Base-by-base conservation (phyloP, 2,797 vertebrate species). In the Leucoraja ocellata region DNA sequence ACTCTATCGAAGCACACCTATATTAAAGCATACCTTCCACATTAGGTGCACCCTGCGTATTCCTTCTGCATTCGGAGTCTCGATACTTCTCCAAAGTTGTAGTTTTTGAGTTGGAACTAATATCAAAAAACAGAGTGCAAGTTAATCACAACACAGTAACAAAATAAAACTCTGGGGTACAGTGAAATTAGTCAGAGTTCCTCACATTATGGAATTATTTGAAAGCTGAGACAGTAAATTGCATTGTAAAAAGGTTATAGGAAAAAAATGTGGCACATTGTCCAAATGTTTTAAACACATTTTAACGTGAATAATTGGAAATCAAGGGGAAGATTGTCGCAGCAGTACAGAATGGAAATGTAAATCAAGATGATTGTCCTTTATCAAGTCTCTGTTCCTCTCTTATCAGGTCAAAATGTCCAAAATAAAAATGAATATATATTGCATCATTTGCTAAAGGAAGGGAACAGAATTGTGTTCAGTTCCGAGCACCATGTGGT, bases 91-190 rank as follows among this genome's bases (percentile, higher is more conserved):
- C 97, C 96, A 97, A 25, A 97, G 93, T 0, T 68, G 80, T 0
- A 96, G 96, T 0, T 95, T 95, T 28, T 91, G 93, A 58, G 95
- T 95, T 1, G 97, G 97, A 65, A 94, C 96, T 97, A 93, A 91
- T n/a, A 54, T 18, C 54, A 63, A 32, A 63, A 32, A 39, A 25
- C 73, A 73, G 11, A 63, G 21, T 18, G 14, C 25, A 63, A 90
- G 68, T 90, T 39, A 90, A 23, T 90, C 65, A 36, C 61, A 68
- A 63, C 16, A 11, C n/a, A 73, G 36, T 18, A 91, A 91, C 23
- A 39, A 68, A 39, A 18, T 23, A 68, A 71, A 36, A 68, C 18
- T 1, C 13, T 14, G 65, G 2, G n/a, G 61, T 86, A 16, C 61
- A 86, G 16, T 65, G 28, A 13, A 86, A 58, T 65, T 86, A 28